Conservation (phyloP, 2,797 vertebrate species). For the Gambelia wislizenii region DNA sequence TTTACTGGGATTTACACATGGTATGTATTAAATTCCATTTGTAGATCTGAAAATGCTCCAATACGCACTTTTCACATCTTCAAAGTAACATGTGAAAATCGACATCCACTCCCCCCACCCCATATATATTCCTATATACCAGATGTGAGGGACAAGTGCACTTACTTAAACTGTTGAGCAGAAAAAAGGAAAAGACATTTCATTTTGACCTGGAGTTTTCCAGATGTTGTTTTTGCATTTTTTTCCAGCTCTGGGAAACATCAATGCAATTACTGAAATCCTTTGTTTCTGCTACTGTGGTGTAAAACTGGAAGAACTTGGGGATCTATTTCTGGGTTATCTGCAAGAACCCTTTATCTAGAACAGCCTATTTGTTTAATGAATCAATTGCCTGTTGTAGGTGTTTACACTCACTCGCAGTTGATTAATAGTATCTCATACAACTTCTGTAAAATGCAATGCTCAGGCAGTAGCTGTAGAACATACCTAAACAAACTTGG, state of each 20-base stretch:
- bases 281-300: constrained; percentile 15
- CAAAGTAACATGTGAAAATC: constrained; percentile 45
- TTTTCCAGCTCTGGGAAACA: constrained; percentile 21
- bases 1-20: constrained; percentile 12
- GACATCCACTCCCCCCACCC: constrained; percentile 1
- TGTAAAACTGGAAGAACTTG: not conserved
- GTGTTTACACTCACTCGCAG: not conserved
- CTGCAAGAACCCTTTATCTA: not conserved
- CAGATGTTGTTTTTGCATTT: constrained; percentile 29
- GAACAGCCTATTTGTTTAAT: not conserved
- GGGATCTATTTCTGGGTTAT: not conserved
- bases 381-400: not conserved
- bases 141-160: constrained; percentile 39
- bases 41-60: constrained; percentile 54
- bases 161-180: constrained; percentile 43
- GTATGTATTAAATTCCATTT: constrained; percentile 31
- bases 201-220: constrained; percentile 30
- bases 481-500: not conserved
- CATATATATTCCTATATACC: constrained; percentile 37
- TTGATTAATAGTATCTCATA: not conserved
- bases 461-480: not conserved
- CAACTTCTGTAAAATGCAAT: constrained; percentile 1
- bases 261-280: constrained; percentile 9
- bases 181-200: not conserved
- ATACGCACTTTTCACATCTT: constrained; percentile 69